Conservation (phyloP, 2,888 invertebrate species). For the Lasioglossum vierecki region DNA sequence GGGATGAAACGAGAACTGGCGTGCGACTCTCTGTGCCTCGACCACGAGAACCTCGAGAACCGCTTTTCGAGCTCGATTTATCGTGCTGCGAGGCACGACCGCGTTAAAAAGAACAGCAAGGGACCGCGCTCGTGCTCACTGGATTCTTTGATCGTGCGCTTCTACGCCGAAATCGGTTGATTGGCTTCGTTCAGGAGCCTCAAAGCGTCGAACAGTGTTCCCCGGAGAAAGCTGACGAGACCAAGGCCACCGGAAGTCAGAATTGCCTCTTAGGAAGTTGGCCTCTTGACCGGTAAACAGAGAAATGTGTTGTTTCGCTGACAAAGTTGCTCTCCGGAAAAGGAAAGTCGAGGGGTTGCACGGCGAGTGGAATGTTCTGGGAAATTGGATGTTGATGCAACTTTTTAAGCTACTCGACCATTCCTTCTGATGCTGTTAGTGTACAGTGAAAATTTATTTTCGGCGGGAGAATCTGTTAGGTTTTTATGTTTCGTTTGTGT, state of each 20-base stretch:
- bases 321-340: background rate
- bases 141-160: slow-evolving; percentile 35
- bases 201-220: background rate
- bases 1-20: slow-evolving; percentile 18
- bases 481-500: background rate
- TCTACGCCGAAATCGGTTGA: background rate
- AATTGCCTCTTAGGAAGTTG: slow-evolving; percentile 11
- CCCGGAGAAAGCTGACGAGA: background rate
- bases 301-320: background rate
- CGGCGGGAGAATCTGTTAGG: background rate
- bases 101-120: slow-evolving; percentile 23
- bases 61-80: slow-evolving; percentile 29
- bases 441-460: background rate
- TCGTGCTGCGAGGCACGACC: slow-evolving; percentile 31
- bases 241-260: background rate
- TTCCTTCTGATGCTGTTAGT: background rate
- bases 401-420: background rate
- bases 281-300: background rate
- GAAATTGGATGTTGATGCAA: background rate
- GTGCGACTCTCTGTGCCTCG: slow-evolving; percentile 2
- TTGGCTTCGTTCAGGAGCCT: slow-evolving; percentile 6
- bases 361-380: background rate
- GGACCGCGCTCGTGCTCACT: background rate
- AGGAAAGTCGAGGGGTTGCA: background rate
- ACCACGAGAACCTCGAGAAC: slow-evolving; percentile 14